These are phyloP conservation scores for Cylindroiulus punctatus DNA, from an alignment of 2,888 invertebrate genomes.

Conservation along the genomic window DNA sequence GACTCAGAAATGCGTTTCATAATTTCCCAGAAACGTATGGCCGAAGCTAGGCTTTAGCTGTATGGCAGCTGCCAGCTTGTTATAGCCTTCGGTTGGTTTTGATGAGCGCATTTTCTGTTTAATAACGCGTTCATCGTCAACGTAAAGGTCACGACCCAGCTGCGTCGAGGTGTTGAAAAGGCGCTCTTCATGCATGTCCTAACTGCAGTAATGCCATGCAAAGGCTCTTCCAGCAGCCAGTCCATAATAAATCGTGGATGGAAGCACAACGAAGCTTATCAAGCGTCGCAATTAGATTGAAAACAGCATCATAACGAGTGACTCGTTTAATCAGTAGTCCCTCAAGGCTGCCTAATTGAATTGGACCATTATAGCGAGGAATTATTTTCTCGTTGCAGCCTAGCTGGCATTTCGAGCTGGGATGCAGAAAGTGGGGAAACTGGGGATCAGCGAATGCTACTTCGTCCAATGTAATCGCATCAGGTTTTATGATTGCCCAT, in stretches of 20 bases:
- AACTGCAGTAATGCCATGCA: neutral
- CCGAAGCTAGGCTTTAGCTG: too few species aligned
- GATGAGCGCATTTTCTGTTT: neutral
- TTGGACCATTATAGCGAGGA: constrained; percentile 53
- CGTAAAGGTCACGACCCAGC: constrained; percentile 21
- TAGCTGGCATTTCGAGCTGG: too few species aligned
- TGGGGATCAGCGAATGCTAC: constrained; percentile 32
- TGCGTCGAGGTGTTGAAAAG: constrained; percentile 32
- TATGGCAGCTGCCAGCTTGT: too few species aligned
- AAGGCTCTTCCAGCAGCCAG: constrained; percentile 14
- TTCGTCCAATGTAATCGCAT: constrained; percentile 51
- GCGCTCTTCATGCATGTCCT: constrained; percentile 30
- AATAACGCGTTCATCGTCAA: constrained; percentile 7
- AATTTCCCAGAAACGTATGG: too few species aligned
- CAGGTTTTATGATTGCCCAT: constrained; percentile 55
- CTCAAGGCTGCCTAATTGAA: constrained; percentile 54
- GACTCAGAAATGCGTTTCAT: too few species aligned
- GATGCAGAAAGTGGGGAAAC: neutral
- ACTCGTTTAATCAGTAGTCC: constrained; percentile 55
- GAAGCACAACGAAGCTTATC: constrained; percentile 55
- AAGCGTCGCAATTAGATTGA: constrained; percentile 56
- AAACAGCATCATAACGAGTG: constrained; percentile 55
- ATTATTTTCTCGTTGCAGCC: constrained; percentile 52
- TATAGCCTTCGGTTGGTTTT: neutral
- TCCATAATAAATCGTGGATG: constrained; percentile 41